Base-by-base conservation (phyloP, 2,113 vertebrate species). In the Oxyruncus cristatus region DNA sequence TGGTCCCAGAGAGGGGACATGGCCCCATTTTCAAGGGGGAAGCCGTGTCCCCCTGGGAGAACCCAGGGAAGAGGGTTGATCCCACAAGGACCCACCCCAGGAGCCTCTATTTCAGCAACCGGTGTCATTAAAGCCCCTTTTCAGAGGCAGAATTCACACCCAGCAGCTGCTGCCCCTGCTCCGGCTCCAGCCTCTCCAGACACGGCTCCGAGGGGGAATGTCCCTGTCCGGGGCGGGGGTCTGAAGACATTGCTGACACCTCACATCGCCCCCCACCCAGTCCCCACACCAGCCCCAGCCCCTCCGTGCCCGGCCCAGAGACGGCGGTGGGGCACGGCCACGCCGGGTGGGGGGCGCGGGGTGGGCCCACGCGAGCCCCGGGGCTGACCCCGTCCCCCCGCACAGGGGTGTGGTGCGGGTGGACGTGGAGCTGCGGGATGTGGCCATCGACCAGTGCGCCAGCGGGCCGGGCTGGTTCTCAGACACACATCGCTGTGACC, bases 401-500 rank as follows among this genome's bases (percentile, higher is more conserved):
- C 74, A 8, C 96, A 99, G 99, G 97, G 99, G 99, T 2, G 98
- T 99, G 88, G 97, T 99, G 87, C 98, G 98, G 74, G 98, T 99
- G 96, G 99, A 99, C 78, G 84, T 99, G 63, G 98, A 98, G 92
- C 98, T 99, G 94, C 98, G 98, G 95, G 98, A 97, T 3, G 97
- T 99, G 92, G 98, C 98, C 96, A 95, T 99, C 93, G 98, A 99
- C 94, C 99, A 99, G 97, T 99, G 99, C 61, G 85, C 97, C 55
- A 95, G 88, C 2, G 98, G 98, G 47, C 96, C 98, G 8, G 96
- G 98, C 89, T 99, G 99, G 99, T 99, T 99, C 78, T 96, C 99
- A 3, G 98, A 98, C 92, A 99, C 99, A 3, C 99, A 99, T 96
- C 98, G 97, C 95, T 99, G 99, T 87, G 99, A 99, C 91, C 99